A percentile compares a stretch with the other conserved stretches of the same genome.
phyloP scores from a whole-genome alignment of 2,888 invertebrate genomes.

The Dascillus cervinus region DNA sequence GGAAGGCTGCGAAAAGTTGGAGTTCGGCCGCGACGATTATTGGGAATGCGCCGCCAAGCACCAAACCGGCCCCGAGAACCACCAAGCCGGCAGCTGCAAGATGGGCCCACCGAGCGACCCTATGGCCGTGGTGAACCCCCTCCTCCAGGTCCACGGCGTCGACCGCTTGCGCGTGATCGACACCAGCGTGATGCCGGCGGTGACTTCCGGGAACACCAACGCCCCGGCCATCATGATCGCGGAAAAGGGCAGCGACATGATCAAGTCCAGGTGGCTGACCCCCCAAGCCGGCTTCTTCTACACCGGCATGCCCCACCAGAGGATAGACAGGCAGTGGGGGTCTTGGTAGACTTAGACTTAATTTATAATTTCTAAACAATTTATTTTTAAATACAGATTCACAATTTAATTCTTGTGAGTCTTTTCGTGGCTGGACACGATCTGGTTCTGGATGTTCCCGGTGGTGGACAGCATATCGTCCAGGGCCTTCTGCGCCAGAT shows the following conservation, averaged over 20 bases:
- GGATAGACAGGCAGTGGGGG: constrained; percentile 33
- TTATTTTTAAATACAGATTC: too few relatives aligned
- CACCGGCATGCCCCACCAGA: constrained; percentile 28
- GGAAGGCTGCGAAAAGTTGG: constrained; percentile 64
- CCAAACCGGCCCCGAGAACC: constrained; percentile 56
- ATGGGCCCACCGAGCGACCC: constrained; percentile 53
- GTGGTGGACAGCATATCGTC: too few relatives aligned
- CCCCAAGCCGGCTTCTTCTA: constrained; percentile 37
- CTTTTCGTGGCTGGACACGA: too few relatives aligned
- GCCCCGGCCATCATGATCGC: constrained; percentile 64
- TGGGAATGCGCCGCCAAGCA: constrained; percentile 54
- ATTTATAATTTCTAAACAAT: too few relatives aligned
- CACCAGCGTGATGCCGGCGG: constrained; percentile 60
- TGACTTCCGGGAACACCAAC: constrained; percentile 59
- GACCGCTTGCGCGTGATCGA: constrained; percentile 61
- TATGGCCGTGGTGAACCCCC: constrained; percentile 50
- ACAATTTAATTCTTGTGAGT: too few relatives aligned
- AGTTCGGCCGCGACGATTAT: constrained; percentile 60
- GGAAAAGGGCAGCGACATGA: constrained; percentile 58
- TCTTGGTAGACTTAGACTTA: constrained; percentile 23
- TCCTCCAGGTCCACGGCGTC: constrained; percentile 52
- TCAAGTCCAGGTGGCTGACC: constrained; percentile 54
- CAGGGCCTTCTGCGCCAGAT: too few relatives aligned
- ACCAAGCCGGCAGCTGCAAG: constrained; percentile 57
- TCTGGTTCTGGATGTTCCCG: too few relatives aligned